Evolutionary conservation across 23 tunicate species (phyloP), one percentile per base, ranked within the genome.

Genomic region (Corella eumyota): DNA sequence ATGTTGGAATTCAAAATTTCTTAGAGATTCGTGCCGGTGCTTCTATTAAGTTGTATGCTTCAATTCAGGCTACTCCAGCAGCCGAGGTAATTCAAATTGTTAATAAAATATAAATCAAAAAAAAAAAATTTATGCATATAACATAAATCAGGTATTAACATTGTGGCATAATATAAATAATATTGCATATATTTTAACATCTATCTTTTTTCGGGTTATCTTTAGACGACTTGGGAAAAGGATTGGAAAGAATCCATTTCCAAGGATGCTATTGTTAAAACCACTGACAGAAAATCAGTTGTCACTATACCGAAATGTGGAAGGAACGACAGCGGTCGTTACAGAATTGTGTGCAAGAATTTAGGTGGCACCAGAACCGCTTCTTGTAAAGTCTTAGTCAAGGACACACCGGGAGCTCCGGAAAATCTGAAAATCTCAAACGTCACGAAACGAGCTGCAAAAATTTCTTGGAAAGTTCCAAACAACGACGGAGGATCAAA

Each of bases 391-490:
- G 77, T 92, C 17, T 22, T 64, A 27, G 92, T 92, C 52, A 96
- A 75, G 25, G 98, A 92, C 62, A 77, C 95, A 0, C 98, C 98
- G 19, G 98, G 98, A 11, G 51, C 62, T 22, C 77, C 82, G 15
- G 76, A 61, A 37, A 72, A 77, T 0, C 63, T 92, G 20, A 45
- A 62, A 21, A 64, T 92, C 56, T 71, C 91, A 21, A 83, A 78
- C 23, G 74, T 92, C 32, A 75, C 86, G 13, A 84, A 73, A 33
- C 53, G 78, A 57, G 71, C 76, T 4, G 97, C 80, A 4, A 79
- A 83, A 56, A 46, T 90, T 28, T 33, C 78, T 1, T 90, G 86
- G 87, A 79, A 79, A 50, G 61, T 77, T 1, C 97, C 97, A 9
- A 53, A 33, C 52, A 75, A 72, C 61, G 87, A 90, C 34, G 97